phyloP scores from a whole-genome alignment of 2,888 invertebrate species.

The Ophonus ardosiacus region DNA sequence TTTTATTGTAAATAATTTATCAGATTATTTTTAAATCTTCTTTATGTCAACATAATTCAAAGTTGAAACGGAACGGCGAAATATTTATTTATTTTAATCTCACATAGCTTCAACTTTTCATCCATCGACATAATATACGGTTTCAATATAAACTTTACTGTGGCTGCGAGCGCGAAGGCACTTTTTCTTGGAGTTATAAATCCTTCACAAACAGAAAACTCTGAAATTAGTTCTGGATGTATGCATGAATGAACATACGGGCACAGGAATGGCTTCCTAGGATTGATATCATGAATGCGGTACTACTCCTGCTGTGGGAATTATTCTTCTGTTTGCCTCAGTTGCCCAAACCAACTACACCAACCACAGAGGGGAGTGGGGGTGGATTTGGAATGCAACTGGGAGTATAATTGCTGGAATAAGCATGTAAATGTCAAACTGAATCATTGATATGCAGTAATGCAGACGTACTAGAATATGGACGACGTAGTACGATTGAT shows the following conservation, averaged over 20 bases:
- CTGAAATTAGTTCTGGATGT: slow-evolving; percentile 61
- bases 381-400: background rate
- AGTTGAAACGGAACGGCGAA: background rate
- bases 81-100: background rate
- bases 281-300: slow-evolving; percentile 11
- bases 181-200: slow-evolving; percentile 35
- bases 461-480: background rate
- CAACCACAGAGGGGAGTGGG: background rate
- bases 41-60: background rate
- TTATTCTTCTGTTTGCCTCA: slow-evolving; percentile 1
- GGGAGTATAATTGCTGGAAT: background rate
- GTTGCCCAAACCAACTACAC: background rate
- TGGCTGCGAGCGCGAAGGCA: background rate
- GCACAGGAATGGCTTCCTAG: background rate
- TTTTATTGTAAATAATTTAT: too few relatives aligned
- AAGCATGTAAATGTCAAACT: slow-evolving; percentile 1
- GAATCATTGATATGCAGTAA: slow-evolving; percentile 4
- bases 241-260: slow-evolving; percentile 57
- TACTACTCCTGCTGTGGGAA: background rate
- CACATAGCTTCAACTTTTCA: background rate
- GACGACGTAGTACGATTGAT: too few relatives aligned
- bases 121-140: background rate
- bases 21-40: too few relatives aligned
- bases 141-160: background rate
- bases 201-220: slow-evolving; percentile 62